These are phyloP conservation scores for Chlorocebus sabaeus DNA, from an alignment of 2,113 vertebrate genomes.

Conservation along the genomic window DNA sequence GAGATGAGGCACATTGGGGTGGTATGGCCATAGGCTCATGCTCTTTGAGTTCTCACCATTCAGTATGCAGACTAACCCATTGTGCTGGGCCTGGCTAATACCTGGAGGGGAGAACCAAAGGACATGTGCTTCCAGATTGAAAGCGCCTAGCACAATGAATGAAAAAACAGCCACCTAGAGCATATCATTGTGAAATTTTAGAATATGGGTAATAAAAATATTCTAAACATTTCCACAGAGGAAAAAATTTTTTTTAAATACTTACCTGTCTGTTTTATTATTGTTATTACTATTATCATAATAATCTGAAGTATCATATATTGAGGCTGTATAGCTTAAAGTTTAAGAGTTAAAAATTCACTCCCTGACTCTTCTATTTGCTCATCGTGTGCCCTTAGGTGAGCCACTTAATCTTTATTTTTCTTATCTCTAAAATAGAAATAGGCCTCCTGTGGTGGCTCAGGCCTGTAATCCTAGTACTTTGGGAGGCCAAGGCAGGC, in stretches of 20 bases:
- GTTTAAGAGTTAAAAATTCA: not conserved
- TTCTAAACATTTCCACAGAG: not conserved
- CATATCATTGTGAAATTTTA: not conserved
- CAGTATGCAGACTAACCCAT: too few relatives aligned
- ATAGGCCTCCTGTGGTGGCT: not conserved
- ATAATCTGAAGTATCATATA: constrained; percentile 19
- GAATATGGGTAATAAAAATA: not conserved
- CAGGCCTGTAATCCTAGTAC: not conserved
- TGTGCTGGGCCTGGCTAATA: too few relatives aligned
- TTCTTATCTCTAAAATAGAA: not conserved
- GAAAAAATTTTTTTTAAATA: not conserved
- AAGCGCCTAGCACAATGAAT: not conserved
- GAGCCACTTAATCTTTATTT: constrained; percentile 21
- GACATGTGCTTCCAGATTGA: not conserved
- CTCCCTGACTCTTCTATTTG: not conserved
- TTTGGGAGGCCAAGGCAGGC: not conserved
- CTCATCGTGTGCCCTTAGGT: not conserved
- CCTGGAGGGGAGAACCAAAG: not conserved
- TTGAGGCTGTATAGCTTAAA: not conserved
- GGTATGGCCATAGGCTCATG: too few relatives aligned
- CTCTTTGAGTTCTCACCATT: too few relatives aligned
- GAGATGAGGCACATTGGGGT: too few relatives aligned
- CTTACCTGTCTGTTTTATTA: not conserved
- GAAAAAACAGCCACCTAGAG: not conserved
- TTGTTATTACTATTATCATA: not conserved